A percentile compares a stretch with the other conserved stretches of the same genome.
phyloP scores from a whole-genome alignment of 2,888 invertebrate species.

The Lasioglossum vierecki region DNA sequence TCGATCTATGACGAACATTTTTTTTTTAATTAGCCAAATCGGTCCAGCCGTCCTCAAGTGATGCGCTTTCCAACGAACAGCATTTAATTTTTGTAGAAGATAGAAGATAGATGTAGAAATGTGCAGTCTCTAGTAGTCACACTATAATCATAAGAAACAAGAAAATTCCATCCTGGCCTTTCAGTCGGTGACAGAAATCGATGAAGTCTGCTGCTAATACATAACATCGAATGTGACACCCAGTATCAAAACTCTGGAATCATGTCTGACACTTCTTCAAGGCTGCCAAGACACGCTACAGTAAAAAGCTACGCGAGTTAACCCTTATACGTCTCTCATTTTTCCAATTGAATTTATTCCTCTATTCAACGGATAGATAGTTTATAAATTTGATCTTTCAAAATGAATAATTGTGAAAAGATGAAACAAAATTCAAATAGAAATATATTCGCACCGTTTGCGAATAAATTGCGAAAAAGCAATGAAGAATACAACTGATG shows the following conservation, averaged over 20 bases:
- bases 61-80: too few species aligned
- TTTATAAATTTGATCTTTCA: background rate
- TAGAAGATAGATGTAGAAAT: background rate
- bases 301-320: background rate
- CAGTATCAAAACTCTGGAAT: background rate
- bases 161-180: background rate
- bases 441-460: background rate
- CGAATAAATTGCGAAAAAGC: too few species aligned
- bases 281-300: background rate
- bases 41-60: too few species aligned
- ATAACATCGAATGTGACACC: background rate
- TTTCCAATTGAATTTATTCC: background rate
- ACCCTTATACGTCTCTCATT: background rate
- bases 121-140: background rate
- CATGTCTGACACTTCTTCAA: background rate
- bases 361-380: background rate
- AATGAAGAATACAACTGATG: background rate
- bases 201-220: background rate
- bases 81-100: too few species aligned
- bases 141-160: background rate
- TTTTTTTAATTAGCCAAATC: too few species aligned
- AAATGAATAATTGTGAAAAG: background rate
- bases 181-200: background rate
- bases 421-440: background rate
- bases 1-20: too few species aligned